Percentiles rank a stretch among this genome's conserved stretches.
These are phyloP conservation scores for Neodiprion lecontei DNA, from an alignment of 1,140 invertebrate genomes.

Conservation along the genomic window DNA sequence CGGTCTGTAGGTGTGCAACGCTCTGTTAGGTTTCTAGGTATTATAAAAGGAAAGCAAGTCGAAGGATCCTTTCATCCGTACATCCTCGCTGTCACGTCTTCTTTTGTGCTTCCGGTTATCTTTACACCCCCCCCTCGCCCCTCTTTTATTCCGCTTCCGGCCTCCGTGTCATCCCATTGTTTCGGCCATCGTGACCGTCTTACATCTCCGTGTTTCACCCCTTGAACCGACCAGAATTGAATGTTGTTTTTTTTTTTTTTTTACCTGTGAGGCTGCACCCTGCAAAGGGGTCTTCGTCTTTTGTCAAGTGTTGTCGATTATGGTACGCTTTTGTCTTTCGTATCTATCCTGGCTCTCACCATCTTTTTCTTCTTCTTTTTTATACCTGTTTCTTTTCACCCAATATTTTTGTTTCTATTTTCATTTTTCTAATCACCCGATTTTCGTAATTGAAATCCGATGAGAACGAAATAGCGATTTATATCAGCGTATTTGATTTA, in stretches of 20 bases:
- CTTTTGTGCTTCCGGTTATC: slow-evolving; percentile 7
- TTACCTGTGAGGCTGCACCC: background rate
- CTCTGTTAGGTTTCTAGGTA: too few species aligned
- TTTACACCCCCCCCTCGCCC: background rate
- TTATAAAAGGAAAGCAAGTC: background rate
- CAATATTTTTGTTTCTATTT: too few species aligned
- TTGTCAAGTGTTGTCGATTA: slow-evolving; percentile 3
- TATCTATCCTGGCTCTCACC: background rate
- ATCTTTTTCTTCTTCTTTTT: too few species aligned
- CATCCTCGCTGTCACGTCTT: background rate
- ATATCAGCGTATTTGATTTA: too few species aligned
- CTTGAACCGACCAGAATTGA: background rate
- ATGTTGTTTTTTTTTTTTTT: background rate
- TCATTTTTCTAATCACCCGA: too few species aligned
- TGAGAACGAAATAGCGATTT: too few species aligned
- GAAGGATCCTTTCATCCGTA: background rate
- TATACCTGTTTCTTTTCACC: too few species aligned
- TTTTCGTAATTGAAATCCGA: too few species aligned
- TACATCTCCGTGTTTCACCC: background rate
- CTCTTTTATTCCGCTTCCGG: background rate
- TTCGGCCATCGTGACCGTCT: background rate
- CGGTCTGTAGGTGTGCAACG: too few species aligned
- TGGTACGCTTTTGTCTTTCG: background rate
- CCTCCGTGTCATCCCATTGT: background rate
- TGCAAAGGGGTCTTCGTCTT: background rate